Percentiles rank a stretch among this genome's conserved stretches.
phyloP scores from a whole-genome alignment of 2,797 vertebrate genomes.

The Tiaroga cobitis region DNA sequence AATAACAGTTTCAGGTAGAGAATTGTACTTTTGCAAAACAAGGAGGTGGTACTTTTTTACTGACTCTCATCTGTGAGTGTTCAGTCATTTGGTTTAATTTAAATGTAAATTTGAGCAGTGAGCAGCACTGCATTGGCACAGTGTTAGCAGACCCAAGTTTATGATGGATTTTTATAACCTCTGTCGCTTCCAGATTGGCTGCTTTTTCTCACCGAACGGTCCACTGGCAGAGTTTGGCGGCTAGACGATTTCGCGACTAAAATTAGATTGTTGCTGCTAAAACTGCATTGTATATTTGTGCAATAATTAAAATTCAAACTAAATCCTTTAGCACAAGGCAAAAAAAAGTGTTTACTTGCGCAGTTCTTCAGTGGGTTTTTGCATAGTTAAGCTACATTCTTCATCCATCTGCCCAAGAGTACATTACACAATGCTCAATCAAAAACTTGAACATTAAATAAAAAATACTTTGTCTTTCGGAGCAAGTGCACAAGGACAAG shows the following conservation, averaged over 20 bases:
- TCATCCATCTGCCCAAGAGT: background rate
- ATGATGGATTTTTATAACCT: slow-evolving; percentile 75
- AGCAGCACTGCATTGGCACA: slow-evolving; percentile 68
- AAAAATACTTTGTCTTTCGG: background rate
- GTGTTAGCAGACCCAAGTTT: slow-evolving; percentile 64
- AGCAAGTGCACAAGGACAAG: background rate
- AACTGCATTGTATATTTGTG: background rate
- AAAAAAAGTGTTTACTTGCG: background rate
- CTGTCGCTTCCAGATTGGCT: slow-evolving; percentile 17
- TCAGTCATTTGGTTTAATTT: slow-evolving; percentile 83
- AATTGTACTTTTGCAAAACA: slow-evolving; percentile 64
- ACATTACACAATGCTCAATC: background rate
- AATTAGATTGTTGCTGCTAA: slow-evolving; percentile 15
- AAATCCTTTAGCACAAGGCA: background rate
- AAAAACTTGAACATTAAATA: background rate
- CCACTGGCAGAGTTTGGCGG: slow-evolving; percentile 4
- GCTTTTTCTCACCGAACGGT: background rate
- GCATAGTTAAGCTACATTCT: background rate
- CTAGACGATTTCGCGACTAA: background rate
- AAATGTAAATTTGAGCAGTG: slow-evolving; percentile 82
- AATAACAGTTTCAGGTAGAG: slow-evolving; percentile 63
- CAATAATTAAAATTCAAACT: background rate
- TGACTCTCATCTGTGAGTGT: slow-evolving; percentile 77
- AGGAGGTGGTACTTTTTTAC: slow-evolving; percentile 74
- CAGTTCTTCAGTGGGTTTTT: background rate